Percentiles rank a stretch among this genome's conserved stretches.
These are phyloP conservation scores for Onychomys leucogaster DNA, from an alignment of 2,797 vertebrate species.

Conservation along the genomic window DNA sequence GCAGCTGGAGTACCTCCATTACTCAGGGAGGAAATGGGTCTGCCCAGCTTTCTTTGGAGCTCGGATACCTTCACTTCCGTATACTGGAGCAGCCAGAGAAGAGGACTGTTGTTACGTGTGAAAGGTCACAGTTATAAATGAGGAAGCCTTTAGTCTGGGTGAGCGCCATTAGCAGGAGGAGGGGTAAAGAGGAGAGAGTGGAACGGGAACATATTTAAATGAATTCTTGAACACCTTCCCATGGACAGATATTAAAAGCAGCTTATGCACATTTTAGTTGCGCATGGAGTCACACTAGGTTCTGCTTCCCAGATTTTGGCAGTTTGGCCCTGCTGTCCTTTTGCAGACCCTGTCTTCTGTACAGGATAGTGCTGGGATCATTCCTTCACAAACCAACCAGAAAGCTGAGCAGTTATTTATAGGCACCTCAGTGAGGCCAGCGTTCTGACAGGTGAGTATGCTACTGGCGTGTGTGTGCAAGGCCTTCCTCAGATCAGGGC, in stretches of 20 bases:
- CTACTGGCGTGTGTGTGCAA: not conserved
- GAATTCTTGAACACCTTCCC: not conserved
- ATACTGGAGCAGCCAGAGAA: not conserved
- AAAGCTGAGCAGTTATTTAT: conserved; percentile 34
- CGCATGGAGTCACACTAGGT: not conserved
- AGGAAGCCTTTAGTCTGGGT: not conserved
- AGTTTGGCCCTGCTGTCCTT: not conserved
- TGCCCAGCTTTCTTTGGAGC: not conserved
- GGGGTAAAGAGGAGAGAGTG: not conserved
- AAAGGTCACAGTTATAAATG: not conserved
- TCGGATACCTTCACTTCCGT: not conserved
- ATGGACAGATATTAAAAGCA: not conserved
- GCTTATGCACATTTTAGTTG: not conserved
- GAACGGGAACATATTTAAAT: not conserved
- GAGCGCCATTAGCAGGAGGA: not conserved
- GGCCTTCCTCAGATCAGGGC: conserved; percentile 62
- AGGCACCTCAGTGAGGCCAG: conserved; percentile 55
- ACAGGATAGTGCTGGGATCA: conserved; percentile 8
- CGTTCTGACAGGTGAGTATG: conserved; percentile 17
- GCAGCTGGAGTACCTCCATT: not conserved
- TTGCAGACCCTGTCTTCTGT: conserved; percentile 30
- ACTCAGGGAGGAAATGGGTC: not conserved
- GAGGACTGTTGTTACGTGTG: not conserved
- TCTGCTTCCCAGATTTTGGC: not conserved
- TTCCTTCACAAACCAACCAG: conserved; percentile 36